Base-by-base conservation (phyloP, 2,113 vertebrate genomes). In the Amblyopsis rosae region DNA sequence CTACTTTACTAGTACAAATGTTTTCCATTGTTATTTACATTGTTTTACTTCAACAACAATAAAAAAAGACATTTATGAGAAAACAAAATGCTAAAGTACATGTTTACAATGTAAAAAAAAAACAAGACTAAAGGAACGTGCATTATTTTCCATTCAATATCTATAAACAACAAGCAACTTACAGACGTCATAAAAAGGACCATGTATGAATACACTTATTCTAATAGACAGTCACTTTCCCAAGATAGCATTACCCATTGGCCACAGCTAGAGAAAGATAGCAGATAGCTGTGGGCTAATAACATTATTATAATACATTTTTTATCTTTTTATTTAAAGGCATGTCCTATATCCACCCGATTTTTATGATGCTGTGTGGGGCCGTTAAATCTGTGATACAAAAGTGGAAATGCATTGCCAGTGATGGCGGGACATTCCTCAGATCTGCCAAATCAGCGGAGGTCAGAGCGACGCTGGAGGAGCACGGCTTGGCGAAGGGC, bases 1-100 rank as follows among this genome's bases (percentile, higher is more conserved):
- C 94, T 95, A 95, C 93, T 91, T 94, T 92, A 93, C 94, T 93
- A 92, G 93, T 96, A 96, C 95, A 95, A 96, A 96, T 90, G 90
- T 88, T 86, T 83, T 86, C 87, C 86, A 86, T 82, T 82, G 86
- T 82, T 95, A 95, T 95, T 93, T 96, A 96, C 94, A 96, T 16
- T 76, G 88, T 84, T 86, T 82, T 84, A 67, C 45, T 80, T 79
- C 71, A 77, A 90, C 85, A 83, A 88, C 83, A 81, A 90, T 90
- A 86, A 89, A 88, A 91, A 87, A 89, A 86, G 76, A 84, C 65
- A 68, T 81, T 85, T 77, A 87, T 88, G 86, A 89, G 88, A 88
- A 90, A 82, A 82, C 65, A 85, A 79, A 75, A 89, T 85, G 86
- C 90, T 86, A 88, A 88, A 87, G 79, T 84, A 90, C 89, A 88